A percentile compares a stretch with the other conserved stretches of the same genome.
Evolutionary conservation across 2,888 invertebrate species (phyloP).

Genomic region (Acleris holmiana): DNA sequence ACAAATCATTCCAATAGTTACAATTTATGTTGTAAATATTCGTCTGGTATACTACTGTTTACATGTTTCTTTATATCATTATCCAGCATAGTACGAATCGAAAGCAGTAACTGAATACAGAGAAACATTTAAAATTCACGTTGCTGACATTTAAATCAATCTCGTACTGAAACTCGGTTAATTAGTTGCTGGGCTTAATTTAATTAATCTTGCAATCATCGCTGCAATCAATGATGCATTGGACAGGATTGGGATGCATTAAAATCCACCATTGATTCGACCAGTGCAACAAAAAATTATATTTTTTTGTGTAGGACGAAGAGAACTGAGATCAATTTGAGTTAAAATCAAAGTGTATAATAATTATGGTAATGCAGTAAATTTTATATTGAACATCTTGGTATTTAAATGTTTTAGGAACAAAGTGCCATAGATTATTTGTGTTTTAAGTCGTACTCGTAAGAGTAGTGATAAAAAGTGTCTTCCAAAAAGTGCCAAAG

Average conservation of each 20-base stretch:
- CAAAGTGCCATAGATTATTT: not conserved
- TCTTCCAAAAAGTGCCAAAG: slow-evolving; percentile 35
- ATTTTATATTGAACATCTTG: no score
- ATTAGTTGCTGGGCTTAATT: slow-evolving; percentile 31
- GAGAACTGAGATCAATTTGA: not conserved
- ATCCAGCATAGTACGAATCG: not conserved
- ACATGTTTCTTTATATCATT: no score
- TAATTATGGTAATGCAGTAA: no score
- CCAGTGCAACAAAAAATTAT: not conserved
- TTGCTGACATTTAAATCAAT: slow-evolving; percentile 9
- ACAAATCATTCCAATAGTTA: no score
- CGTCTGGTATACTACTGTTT: no score
- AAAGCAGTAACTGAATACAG: not conserved
- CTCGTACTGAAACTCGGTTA: slow-evolving; percentile 18
- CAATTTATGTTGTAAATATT: no score
- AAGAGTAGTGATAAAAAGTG: slow-evolving; percentile 4
- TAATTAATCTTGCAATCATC: slow-evolving; percentile 27
- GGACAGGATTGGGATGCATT: slow-evolving; percentile 4
- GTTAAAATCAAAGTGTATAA: no score
- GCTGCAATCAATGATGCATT: slow-evolving; percentile 25
- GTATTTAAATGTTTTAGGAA: no score
- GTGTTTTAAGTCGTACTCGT: not conserved
- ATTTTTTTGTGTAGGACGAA: not conserved
- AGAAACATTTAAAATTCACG: slow-evolving; percentile 7
- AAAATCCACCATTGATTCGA: not conserved